These are phyloP conservation scores for Pseudomyrmex dendroicus DNA, from an alignment of 1,140 invertebrate species.

Conservation along the genomic window DNA sequence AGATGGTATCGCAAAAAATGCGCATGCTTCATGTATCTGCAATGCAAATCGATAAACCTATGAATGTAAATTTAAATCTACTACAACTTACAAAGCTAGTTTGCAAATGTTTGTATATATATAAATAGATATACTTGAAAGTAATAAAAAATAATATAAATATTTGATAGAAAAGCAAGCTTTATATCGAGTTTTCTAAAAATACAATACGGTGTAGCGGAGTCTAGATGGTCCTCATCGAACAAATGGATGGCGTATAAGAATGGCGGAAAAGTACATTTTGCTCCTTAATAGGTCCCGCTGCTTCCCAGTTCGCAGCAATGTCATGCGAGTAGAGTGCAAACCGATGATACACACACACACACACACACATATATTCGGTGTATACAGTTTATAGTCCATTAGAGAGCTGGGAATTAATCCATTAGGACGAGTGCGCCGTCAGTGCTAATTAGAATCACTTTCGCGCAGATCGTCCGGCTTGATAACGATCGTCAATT, in stretches of 20 bases:
- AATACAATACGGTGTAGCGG: neutral
- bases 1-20: constrained; percentile 15
- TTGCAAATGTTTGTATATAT: neutral
- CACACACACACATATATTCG: constrained; percentile 14
- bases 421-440: constrained; percentile 26
- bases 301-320: neutral
- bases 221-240: neutral
- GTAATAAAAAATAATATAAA: neutral
- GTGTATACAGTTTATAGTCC: constrained; percentile 33
- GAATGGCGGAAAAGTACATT: constrained; percentile 26
- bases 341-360: constrained; percentile 2
- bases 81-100: neutral
- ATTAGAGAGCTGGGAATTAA: constrained; percentile 34
- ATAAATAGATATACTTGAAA: neutral
- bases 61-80: neutral
- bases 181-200: constrained; percentile 11
- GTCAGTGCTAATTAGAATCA: constrained; percentile 40
- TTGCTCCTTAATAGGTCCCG: constrained; percentile 27
- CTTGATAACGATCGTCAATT: constrained; percentile 16
- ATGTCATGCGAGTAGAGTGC: constrained; percentile 32
- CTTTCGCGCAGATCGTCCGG: constrained; percentile 12
- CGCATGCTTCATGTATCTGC: neutral
- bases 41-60: constrained; percentile 7
- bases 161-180: neutral
- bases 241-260: constrained; percentile 12